Conservation (phyloP, 2,888 invertebrate species). For the Lypha dubia region DNA sequence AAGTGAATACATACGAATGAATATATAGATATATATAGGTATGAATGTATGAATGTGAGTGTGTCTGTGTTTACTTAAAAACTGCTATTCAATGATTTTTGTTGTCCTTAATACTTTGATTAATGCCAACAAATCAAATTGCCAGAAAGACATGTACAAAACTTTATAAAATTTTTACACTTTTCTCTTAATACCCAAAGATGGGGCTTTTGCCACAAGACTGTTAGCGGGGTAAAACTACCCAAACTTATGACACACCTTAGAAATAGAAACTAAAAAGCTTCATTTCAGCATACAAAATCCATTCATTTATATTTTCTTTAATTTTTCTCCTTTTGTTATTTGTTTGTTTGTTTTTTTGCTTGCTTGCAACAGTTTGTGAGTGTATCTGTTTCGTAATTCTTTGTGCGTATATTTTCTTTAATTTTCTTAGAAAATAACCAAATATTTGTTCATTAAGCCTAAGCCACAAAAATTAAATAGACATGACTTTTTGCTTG, state of each 20-base stretch:
- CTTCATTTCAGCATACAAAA: conserved; percentile 35
- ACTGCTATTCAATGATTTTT: conserved; percentile 9
- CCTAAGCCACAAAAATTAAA: conserved; percentile 64
- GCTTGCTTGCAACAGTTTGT: conserved; percentile 19
- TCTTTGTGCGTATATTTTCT: conserved; percentile 12
- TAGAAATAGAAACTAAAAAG: conserved; percentile 10
- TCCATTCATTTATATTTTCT: conserved; percentile 12
- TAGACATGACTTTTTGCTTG: conserved; percentile 65
- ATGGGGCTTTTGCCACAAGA: conserved; percentile 22
- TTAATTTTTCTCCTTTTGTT: background rate
- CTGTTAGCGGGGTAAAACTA: conserved; percentile 7
- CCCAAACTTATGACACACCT: background rate
- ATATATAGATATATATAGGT: background rate
- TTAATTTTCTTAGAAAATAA: conserved; percentile 41
- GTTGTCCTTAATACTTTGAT: conserved; percentile 25
- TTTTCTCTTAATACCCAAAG: background rate
- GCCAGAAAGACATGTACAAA: background rate
- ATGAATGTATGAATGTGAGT: background rate
- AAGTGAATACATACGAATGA: background rate
- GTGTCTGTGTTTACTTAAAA: background rate
- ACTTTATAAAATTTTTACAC: background rate
- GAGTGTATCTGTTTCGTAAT: conserved; percentile 28
- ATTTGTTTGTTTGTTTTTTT: background rate
- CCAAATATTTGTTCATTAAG: conserved; percentile 65
- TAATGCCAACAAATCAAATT: conserved; percentile 27